These are phyloP conservation scores for Threskiornis aethiopicus DNA, from an alignment of 2,797 vertebrate genomes.

Conservation along the genomic window DNA sequence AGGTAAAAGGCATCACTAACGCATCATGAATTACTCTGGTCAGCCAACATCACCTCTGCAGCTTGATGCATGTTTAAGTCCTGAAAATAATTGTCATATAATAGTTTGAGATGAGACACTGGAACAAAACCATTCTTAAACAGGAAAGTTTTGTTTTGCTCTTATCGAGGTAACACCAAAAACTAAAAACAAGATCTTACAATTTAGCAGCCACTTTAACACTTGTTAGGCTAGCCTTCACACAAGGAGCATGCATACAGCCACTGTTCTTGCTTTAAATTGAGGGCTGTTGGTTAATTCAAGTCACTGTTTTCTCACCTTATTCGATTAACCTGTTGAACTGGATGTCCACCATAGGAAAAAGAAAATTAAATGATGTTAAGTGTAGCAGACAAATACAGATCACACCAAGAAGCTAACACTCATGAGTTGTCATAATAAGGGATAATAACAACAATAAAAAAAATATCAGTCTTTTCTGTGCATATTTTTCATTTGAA, in stretches of 20 bases:
- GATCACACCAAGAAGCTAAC: conserved; percentile 79
- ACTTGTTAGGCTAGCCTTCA: conserved; percentile 70
- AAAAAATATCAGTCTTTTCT: conserved; percentile 68
- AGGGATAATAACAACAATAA: conserved; percentile 51
- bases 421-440: conserved; percentile 74
- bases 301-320: conserved; percentile 66
- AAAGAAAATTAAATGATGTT: conserved; percentile 73
- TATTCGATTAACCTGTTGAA: conserved; percentile 61
- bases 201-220: conserved; percentile 66
- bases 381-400: conserved; percentile 73
- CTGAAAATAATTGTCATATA: conserved; percentile 29
- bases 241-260: conserved; percentile 77
- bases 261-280: conserved; percentile 59
- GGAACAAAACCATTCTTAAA: conserved; percentile 71
- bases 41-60: conserved; percentile 68
- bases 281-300: conserved; percentile 69
- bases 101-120: conserved; percentile 74
- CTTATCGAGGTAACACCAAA: conserved; percentile 67
- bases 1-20: conserved; percentile 48
- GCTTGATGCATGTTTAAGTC: conserved; percentile 52
- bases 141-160: conserved; percentile 33
- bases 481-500: conserved; percentile 72
- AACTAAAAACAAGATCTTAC: conserved; percentile 48
- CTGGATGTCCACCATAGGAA: conserved; percentile 68
- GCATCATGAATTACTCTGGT: conserved; percentile 57